Evolutionary conservation across 2,888 invertebrate genomes (phyloP), one percentile per base, ranked within the genome.

Genomic region (Sinohyriopsis cumingii): DNA sequence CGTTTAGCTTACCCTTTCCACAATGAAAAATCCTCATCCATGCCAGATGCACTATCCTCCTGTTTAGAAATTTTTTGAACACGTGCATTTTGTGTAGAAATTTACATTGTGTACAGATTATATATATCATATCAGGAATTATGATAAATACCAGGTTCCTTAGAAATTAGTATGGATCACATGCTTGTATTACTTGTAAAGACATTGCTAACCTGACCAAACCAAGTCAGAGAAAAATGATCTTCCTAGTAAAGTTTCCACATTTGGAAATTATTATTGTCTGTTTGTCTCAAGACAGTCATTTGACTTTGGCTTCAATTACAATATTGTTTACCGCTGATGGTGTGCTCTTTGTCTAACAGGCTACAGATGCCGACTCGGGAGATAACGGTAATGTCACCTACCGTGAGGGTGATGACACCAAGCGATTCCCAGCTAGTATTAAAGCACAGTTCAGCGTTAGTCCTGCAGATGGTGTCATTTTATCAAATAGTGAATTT

Each of bases 331-430:
- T 45, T 45, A 4, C 45, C 12, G 12, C 45, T 15, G 12, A 45
- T 45, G 15, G 45, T 45, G 12, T 59, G 5, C 59, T 66, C 45
- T 3, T 59, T 63, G 72, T 70, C 6, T 7, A 63, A 12, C 77
- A 95, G 92, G 97, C 97, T 0, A 93, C 93, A 79, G 97, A 98
- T 90, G 93, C 93, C 78, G 97, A 98, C 88, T 94, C 95, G 68
- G 95, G 95, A 0, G 93, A 94, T 76, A 95, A 93, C 88, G 96
- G 96, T 2, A 93, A 93, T 85, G 91, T 97, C 28, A 93, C 93
- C 77, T 97, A 95, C 77, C 79, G 82, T 19, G 79, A 90, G 15
- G 83, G 86, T 12, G 59, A 55, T 75, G 79, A n/a, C 82, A 87
- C 72, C 79, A 85, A 71, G 18, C 63, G 89, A 92, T 89, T 85